Base-by-base conservation (phyloP, 2,113 vertebrate genomes). In the Andinoacara biseriatus region DNA sequence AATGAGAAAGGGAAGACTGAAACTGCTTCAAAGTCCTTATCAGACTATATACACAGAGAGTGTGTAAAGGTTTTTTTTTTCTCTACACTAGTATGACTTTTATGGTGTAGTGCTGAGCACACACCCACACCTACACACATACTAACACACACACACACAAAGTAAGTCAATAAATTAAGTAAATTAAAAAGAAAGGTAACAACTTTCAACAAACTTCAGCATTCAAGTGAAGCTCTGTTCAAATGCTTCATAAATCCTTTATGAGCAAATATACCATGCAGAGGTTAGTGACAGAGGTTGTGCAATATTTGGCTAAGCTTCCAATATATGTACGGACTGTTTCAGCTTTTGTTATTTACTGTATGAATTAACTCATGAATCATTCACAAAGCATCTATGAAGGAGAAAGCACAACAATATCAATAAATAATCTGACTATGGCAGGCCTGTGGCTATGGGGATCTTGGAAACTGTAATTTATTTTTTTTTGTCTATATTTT, bases 331-430 rank as follows among this genome's bases (percentile, higher is more conserved):
- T 69, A 78, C 18, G 1, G 33, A 78, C 76, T 84, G 76, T 67
- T 89, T 87, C 75, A 83, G 80, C 84, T 86, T 86, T 85, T 87
- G 56, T 89, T 91, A 90, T 93, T 87, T 92, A 92, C 89, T 63
- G 76, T 93, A 87, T 76, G 85, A 93, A 90, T 90, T 83, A 89
- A 91, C 86, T 93, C 89, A 92, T 93, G 65, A 90, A 91, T 91
- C 62, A 92, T 92, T 94, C 83, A 94, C 59, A 78, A 40, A 76
- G 85, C 74, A 78, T 92, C 76, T 77, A 77, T 86, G 79, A 90
- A 83, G 83, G 24, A 84, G 81, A 58, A 72, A 46, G 56, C 78
- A 18, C 35, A 74, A 80, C 80, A 89, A 57, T 20, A 90, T 86
- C 77, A 88, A 93, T 93, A 93, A 88, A 86, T 92, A 15, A 91